Percentiles rank a stretch among this genome's conserved stretches.
Evolutionary conservation across 2,888 invertebrate species (phyloP).

Genomic region (Limnephilus lunatus): DNA sequence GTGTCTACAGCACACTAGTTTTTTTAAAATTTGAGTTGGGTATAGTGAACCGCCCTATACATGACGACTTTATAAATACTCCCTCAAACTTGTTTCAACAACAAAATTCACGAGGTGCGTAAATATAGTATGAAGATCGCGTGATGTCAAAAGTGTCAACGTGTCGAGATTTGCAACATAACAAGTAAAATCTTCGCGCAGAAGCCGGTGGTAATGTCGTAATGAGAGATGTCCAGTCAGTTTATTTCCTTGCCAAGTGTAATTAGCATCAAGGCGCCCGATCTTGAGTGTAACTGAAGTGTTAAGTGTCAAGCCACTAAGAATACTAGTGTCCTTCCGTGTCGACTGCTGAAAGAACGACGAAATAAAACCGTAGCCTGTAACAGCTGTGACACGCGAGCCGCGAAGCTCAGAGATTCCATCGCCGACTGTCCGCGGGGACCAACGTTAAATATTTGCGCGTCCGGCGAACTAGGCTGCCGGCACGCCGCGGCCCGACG

Average conservation of each 20-base stretch:
- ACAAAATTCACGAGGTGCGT: neutral
- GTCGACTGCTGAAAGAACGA: constrained; percentile 12
- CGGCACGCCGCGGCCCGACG: neutral
- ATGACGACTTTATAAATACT: neutral
- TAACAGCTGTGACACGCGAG: constrained; percentile 7
- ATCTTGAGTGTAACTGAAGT: neutral
- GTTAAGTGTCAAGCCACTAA: constrained; percentile 15
- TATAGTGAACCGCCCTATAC: no score
- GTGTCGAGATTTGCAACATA: neutral
- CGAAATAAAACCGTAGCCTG: constrained; percentile 12
- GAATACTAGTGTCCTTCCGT: constrained; percentile 40
- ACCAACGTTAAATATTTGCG: constrained; percentile 40
- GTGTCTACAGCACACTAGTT: no score
- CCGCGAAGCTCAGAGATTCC: constrained; percentile 45
- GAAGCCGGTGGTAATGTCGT: neutral
- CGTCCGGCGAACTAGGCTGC: neutral
- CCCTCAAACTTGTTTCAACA: neutral
- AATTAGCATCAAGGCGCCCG: constrained; percentile 3
- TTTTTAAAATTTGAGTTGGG: no score
- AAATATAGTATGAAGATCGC: neutral
- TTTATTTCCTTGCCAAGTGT: neutral
- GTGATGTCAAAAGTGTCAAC: neutral
- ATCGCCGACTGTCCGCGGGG: constrained; percentile 38
- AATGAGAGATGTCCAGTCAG: neutral
- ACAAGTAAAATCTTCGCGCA: neutral